Percentiles rank a stretch among this genome's conserved stretches.
These are phyloP conservation scores for Tapirus indicus DNA, from an alignment of 2,797 vertebrate species.

Conservation along the genomic window DNA sequence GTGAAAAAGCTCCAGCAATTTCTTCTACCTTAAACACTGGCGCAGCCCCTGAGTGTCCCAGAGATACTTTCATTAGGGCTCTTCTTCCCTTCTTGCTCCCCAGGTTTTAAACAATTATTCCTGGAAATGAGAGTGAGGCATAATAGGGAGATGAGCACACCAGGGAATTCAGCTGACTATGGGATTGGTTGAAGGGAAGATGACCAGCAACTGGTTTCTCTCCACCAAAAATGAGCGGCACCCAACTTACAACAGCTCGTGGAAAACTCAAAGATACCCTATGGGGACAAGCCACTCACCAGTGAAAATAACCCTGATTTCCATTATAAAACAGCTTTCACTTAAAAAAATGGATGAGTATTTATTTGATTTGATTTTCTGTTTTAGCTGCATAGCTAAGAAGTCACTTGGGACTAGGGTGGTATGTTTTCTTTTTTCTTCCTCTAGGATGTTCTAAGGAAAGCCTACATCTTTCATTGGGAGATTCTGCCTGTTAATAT, in stretches of 20 bases:
- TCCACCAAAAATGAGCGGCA: neutral
- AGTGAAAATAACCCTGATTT: neutral
- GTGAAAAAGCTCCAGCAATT: neutral
- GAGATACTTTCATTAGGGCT: neutral
- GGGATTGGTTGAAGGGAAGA: neutral
- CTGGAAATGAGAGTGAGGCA: neutral
- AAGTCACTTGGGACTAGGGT: neutral
- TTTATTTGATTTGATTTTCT: slow-evolving; percentile 18
- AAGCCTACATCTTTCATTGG: neutral
- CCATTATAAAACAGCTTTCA: neutral
- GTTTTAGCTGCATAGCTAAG: neutral
- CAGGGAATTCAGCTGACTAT: neutral
- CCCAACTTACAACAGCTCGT: neutral
- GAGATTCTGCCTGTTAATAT: slow-evolving; percentile 34
- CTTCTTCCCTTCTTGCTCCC: neutral
- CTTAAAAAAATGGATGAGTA: neutral
- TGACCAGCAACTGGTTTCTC: neutral
- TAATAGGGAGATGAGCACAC: neutral
- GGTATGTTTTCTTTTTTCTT: neutral
- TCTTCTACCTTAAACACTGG: neutral
- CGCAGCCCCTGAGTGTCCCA: neutral
- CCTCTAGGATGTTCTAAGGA: neutral
- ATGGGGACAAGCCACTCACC: neutral
- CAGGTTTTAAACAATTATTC: neutral
- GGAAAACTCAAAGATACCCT: neutral